Percentiles rank a stretch among this genome's conserved stretches.
These are phyloP conservation scores for Hydractinia echinata DNA, from an alignment of 30 jellyfish, hydroid and myxozoan genomes.

Conservation along the genomic window DNA sequence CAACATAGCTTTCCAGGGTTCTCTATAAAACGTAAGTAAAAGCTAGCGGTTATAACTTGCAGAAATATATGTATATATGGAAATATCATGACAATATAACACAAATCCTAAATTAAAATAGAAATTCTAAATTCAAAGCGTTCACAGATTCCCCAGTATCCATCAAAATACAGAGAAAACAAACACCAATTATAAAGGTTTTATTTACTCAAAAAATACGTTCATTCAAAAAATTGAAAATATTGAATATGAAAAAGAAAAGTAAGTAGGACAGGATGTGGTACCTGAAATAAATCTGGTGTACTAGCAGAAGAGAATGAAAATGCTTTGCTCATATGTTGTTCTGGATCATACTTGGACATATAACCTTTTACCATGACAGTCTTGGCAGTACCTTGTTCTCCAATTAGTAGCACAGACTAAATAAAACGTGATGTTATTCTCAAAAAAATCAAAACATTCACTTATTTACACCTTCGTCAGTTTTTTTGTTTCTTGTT, in stretches of 20 bases:
- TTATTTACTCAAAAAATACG: too few relatives aligned
- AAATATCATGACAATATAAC: background rate
- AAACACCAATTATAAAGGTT: too few relatives aligned
- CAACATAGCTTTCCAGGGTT: slow-evolving; percentile 90
- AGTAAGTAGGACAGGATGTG: too few relatives aligned
- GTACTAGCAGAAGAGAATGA: slow-evolving; percentile 91
- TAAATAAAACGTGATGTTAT: background rate
- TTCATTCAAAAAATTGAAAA: too few relatives aligned
- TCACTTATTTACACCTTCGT: too few relatives aligned
- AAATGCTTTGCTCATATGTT: slow-evolving; percentile 84
- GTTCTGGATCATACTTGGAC: slow-evolving; percentile 76
- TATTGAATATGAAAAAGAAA: too few relatives aligned
- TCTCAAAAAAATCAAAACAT: too few relatives aligned
- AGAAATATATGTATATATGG: too few relatives aligned
- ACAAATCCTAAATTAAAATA: background rate
- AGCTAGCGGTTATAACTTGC: background rate
- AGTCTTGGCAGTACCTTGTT: slow-evolving; percentile 96
- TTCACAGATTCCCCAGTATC: background rate
- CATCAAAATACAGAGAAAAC: too few relatives aligned
- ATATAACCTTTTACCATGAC: slow-evolving; percentile 85
- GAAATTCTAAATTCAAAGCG: background rate
- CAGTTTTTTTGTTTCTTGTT: too few relatives aligned
- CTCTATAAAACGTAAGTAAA: slow-evolving; percentile 42
- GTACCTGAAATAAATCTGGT: slow-evolving; percentile 79
- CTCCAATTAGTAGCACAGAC: slow-evolving; percentile 93